Percentiles rank a stretch among this genome's conserved stretches.
Evolutionary conservation across 1,140 invertebrate genomes (phyloP).

Genomic region (Achatina immaculata): DNA sequence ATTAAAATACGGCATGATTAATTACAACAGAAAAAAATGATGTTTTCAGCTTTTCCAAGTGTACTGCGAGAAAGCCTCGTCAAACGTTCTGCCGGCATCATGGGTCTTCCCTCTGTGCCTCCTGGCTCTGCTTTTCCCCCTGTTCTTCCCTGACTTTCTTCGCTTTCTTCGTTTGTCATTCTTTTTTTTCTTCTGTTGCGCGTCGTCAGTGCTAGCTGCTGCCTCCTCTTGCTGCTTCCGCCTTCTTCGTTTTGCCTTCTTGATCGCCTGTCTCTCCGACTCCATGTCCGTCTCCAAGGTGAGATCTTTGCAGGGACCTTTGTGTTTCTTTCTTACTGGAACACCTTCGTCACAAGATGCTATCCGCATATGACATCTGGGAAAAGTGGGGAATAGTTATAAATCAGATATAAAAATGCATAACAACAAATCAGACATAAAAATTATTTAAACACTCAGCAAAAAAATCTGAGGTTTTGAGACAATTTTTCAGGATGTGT

Average conservation of each 20-base stretch:
- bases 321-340: background rate
- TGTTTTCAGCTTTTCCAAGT: background rate
- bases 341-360: slow-evolving; percentile 1
- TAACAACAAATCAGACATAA: too few relatives aligned
- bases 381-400: too few relatives aligned
- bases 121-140: background rate
- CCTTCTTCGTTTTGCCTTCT: background rate
- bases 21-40: too few relatives aligned
- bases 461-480: too few relatives aligned
- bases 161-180: background rate
- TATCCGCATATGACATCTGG: background rate
- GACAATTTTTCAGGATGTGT: too few relatives aligned
- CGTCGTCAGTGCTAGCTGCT: background rate
- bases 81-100: background rate
- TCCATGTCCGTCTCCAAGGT: background rate
- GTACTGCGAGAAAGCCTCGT: background rate
- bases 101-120: background rate
- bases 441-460: too few relatives aligned
- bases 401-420: too few relatives aligned
- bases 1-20: too few relatives aligned
- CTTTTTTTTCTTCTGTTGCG: background rate
- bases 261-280: background rate
- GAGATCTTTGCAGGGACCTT: background rate
- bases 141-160: slow-evolving; percentile 2
- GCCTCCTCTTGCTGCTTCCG: background rate